Conservation (phyloP, 2,888 invertebrate genomes). For the Seira sanloemensis region DNA sequence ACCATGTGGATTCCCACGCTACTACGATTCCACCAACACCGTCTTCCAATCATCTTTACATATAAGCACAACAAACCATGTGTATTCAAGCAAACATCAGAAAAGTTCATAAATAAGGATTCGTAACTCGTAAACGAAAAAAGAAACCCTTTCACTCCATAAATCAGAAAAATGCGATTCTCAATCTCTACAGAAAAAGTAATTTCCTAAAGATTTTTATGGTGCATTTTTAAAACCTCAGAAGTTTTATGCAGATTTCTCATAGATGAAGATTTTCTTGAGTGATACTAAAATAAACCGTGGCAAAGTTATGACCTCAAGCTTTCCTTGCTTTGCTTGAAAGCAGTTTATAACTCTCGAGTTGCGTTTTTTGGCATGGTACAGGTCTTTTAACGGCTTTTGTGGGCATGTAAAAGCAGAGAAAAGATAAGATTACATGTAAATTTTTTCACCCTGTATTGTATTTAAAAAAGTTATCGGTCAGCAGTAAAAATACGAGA, state of each 20-base stretch:
- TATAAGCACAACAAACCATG: neutral
- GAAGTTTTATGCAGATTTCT: slow-evolving; percentile 7
- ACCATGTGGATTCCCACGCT: slow-evolving; percentile 65
- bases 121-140: neutral
- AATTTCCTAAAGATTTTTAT: neutral
- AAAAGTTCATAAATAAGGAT: neutral
- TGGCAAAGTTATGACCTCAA: slow-evolving; percentile 21
- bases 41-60: neutral
- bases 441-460: slow-evolving; percentile 34
- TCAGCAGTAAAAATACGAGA: slow-evolving; percentile 44
- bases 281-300: neutral
- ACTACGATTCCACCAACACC: slow-evolving; percentile 4
- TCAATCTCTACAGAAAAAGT: slow-evolving; percentile 17
- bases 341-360: neutral
- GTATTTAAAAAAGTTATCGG: slow-evolving; percentile 32
- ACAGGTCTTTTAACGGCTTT: neutral
- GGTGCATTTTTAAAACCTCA: slow-evolving; percentile 13
- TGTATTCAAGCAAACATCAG: neutral
- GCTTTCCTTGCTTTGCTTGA: slow-evolving; percentile 27
- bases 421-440: slow-evolving; percentile 10
- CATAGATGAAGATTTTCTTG: neutral
- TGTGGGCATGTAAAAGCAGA: neutral
- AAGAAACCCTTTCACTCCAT: slow-evolving; percentile 33
- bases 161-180: slow-evolving; percentile 37
- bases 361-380: slow-evolving; percentile 1